These are phyloP conservation scores for Sphyrna mokarran DNA, from an alignment of 2,113 vertebrate species.

Conservation along the genomic window DNA sequence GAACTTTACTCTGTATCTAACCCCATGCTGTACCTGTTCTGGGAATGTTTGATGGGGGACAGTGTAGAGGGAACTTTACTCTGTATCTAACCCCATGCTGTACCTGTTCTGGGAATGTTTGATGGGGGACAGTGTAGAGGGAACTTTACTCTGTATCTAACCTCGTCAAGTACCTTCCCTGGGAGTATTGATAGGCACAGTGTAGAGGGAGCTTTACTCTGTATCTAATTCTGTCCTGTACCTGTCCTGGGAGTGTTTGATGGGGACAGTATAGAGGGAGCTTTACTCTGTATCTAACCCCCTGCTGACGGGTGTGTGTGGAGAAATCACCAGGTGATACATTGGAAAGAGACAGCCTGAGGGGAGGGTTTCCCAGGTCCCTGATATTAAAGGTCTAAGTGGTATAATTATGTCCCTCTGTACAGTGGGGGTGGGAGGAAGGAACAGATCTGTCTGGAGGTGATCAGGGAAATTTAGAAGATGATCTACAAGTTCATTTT, in stretches of 20 bases:
- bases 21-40: background rate
- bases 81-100: background rate
- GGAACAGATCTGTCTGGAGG: background rate
- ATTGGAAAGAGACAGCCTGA: too few relatives aligned
- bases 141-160: slow-evolving; percentile 17
- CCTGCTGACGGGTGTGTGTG: background rate
- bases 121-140: background rate
- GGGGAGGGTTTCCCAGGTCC: background rate
- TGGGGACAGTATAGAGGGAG: background rate
- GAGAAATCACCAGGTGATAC: background rate
- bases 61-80: background rate
- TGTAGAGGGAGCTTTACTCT: background rate
- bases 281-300: background rate
- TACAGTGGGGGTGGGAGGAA: background rate
- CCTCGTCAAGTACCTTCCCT: background rate
- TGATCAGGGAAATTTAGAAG: slow-evolving; percentile 3
- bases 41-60: background rate
- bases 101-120: background rate
- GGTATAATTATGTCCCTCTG: background rate
- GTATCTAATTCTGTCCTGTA: too few relatives aligned
- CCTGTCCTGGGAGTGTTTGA: background rate
- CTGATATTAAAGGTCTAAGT: background rate
- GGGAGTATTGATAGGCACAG: background rate
- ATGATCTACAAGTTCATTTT: background rate
- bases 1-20: background rate